Evolutionary conservation across 2,797 vertebrate genomes (phyloP).

Genomic region (Pseudotriccus pelzelni): DNA sequence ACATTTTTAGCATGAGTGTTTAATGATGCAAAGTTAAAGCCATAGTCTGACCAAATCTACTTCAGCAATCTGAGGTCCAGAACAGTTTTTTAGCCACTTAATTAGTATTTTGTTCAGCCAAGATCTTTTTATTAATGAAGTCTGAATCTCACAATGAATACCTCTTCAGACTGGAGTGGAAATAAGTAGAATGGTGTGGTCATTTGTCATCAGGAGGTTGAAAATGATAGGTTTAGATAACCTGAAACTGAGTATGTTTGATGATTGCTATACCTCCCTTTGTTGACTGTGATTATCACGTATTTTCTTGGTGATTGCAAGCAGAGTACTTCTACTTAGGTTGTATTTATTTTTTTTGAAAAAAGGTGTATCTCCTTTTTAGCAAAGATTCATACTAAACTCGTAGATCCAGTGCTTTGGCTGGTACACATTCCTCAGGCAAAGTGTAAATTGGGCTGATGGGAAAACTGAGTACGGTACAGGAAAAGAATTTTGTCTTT

Average conservation of each 20-base stretch:
- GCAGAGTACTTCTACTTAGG: neutral
- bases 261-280: neutral
- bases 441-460: neutral
- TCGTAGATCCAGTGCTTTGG: neutral
- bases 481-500: neutral
- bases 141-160: neutral
- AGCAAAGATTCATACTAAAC: neutral
- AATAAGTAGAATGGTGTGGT: neutral
- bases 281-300: neutral
- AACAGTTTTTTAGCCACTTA: neutral
- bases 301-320: neutral
- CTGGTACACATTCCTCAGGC: neutral
- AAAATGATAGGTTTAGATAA: neutral
- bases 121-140: conserved; percentile 22
- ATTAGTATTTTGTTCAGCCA: conserved; percentile 19
- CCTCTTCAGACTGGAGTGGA: neutral
- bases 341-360: neutral
- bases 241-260: neutral
- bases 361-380: neutral
- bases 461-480: neutral
- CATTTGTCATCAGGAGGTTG: neutral
- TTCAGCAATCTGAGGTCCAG: neutral
- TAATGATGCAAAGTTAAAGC: neutral
- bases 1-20: neutral
- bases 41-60: neutral